These are phyloP conservation scores for Pentamera pediparva DNA, from an alignment of 53 echinoderm and acorn worm genomes.

Conservation along the genomic window DNA sequence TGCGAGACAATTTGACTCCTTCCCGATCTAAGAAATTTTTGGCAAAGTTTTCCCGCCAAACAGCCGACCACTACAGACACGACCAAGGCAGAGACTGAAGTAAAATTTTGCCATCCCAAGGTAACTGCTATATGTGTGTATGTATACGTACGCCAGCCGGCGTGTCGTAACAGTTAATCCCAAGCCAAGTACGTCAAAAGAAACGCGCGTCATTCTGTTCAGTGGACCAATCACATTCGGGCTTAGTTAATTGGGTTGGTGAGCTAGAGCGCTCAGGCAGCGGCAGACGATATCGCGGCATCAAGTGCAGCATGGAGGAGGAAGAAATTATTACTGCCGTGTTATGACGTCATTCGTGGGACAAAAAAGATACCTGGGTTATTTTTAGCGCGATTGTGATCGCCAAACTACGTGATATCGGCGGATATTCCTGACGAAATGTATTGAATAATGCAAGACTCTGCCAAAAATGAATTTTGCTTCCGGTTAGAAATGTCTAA, in stretches of 20 bases:
- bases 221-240: slow-evolving; percentile 28
- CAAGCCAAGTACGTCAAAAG: slow-evolving; percentile 38
- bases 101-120: slow-evolving; percentile 32
- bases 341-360: slow-evolving; percentile 24
- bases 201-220: slow-evolving; percentile 30
- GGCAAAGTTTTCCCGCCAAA: slow-evolving; percentile 37
- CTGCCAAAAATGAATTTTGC: too few species aligned
- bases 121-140: slow-evolving; percentile 38
- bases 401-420: too few species aligned
- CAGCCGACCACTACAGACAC: slow-evolving; percentile 35
- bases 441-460: too few species aligned
- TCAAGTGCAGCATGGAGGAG: slow-evolving; percentile 21
- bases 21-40: slow-evolving; percentile 25
- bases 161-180: slow-evolving; percentile 38
- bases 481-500: too few species aligned
- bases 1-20: slow-evolving; percentile 33
- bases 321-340: slow-evolving; percentile 23
- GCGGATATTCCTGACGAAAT: too few species aligned
- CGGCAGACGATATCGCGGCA: slow-evolving; percentile 27
- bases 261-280: slow-evolving; percentile 34
- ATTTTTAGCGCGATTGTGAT: slow-evolving; percentile 31
- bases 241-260: slow-evolving; percentile 38
- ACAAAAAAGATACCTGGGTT: slow-evolving; percentile 25
- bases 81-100: slow-evolving; percentile 33
- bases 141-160: slow-evolving; percentile 4